These are phyloP conservation scores for Malacosoma neustria DNA, from an alignment of 2,888 invertebrate species.

Conservation along the genomic window DNA sequence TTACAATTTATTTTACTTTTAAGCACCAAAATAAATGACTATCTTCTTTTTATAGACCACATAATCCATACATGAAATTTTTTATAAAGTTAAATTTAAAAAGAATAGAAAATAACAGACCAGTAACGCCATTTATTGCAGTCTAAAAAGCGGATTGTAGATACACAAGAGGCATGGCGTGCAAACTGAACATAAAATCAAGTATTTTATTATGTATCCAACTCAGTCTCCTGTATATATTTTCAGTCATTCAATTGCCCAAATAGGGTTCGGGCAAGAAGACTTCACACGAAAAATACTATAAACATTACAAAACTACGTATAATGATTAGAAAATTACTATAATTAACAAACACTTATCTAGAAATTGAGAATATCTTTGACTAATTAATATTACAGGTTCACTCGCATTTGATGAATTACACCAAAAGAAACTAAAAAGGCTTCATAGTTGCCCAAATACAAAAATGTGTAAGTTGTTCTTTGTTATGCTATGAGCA, in stretches of 20 bases:
- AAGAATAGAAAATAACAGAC: no score
- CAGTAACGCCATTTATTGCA: no score
- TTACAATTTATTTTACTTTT: no score
- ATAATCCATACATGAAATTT: no score
- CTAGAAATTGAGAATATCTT: slow-evolving; percentile 10
- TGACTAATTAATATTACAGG: slow-evolving; percentile 4
- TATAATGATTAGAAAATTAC: slow-evolving; percentile 23
- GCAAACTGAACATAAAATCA: no score
- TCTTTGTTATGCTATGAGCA: no score
- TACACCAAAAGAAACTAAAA: background rate
- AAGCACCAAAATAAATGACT: no score
- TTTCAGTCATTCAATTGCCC: slow-evolving; percentile 51
- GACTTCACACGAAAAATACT: slow-evolving; percentile 28
- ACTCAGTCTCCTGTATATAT: slow-evolving; percentile 35
- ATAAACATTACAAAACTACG: slow-evolving; percentile 14
- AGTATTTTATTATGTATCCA: no score
- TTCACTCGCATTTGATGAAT: background rate
- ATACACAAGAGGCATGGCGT: no score
- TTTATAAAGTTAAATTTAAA: no score
- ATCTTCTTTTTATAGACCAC: no score
- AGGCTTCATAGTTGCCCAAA: background rate
- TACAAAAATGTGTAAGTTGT: background rate
- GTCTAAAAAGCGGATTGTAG: no score
- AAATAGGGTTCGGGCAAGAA: slow-evolving; percentile 60
- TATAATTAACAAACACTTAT: slow-evolving; percentile 18